Percentiles rank a stretch among this genome's conserved stretches.
phyloP scores from a whole-genome alignment of 1,140 invertebrate genomes.

The Euglossa dilemma region DNA sequence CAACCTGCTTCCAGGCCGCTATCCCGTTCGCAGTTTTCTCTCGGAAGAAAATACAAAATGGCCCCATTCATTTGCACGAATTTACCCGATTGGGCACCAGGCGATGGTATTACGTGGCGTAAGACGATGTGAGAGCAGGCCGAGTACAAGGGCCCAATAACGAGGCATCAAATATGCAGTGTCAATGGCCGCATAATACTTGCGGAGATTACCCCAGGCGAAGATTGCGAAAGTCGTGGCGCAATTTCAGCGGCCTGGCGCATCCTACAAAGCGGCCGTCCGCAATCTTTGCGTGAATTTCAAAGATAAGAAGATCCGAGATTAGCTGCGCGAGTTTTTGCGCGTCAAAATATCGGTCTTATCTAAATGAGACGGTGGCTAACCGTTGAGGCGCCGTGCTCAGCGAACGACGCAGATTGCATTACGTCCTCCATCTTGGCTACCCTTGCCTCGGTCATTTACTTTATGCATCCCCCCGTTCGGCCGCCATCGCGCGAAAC shows the following conservation, averaged over 20 bases:
- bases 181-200: slow-evolving; percentile 23
- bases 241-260: slow-evolving; percentile 33
- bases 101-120: too few relatives aligned
- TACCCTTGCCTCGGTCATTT: slow-evolving; percentile 37
- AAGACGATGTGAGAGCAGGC: neutral
- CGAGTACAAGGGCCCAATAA: neutral
- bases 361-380: slow-evolving; percentile 59
- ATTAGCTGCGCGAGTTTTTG: slow-evolving; percentile 59
- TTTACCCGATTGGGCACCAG: neutral
- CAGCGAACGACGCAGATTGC: slow-evolving; percentile 55
- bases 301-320: slow-evolving; percentile 52
- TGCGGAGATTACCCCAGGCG: neutral
- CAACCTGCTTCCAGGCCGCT: too few relatives aligned
- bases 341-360: slow-evolving; percentile 58
- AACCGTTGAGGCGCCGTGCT: neutral
- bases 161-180: neutral
- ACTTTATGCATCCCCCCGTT: slow-evolving; percentile 21
- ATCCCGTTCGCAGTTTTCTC: too few relatives aligned
- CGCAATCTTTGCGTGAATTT: slow-evolving; percentile 41
- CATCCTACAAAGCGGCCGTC: slow-evolving; percentile 2
- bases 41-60: too few relatives aligned
- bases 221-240: neutral
- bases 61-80: too few relatives aligned
- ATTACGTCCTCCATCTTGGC: slow-evolving; percentile 57
- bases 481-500: neutral